phyloP scores from a whole-genome alignment of 2,797 vertebrate genomes.

The Cryptoblepharus egeriae region DNA sequence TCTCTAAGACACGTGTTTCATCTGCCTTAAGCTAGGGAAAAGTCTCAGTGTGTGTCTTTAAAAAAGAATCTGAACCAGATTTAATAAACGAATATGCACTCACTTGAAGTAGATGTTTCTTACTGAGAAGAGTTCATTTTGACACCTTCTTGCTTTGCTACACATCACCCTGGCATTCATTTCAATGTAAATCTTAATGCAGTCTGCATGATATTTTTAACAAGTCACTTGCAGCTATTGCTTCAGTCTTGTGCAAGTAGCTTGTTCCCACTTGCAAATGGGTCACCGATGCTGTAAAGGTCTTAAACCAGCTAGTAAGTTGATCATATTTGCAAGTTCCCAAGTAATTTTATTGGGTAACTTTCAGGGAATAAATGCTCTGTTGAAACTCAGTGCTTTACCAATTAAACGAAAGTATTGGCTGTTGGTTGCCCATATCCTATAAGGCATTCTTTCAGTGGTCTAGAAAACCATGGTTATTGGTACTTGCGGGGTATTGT shows the following conservation, averaged over 20 bases:
- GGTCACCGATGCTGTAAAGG: background rate
- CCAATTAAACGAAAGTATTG: background rate
- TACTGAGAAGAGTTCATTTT: background rate
- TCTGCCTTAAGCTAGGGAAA: background rate
- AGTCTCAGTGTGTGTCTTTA: too few species aligned
- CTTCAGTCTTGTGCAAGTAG: background rate
- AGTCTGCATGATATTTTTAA: background rate
- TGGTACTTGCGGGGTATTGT: too few species aligned
- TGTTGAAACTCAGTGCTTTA: background rate
- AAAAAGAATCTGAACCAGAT: too few species aligned
- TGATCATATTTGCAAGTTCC: background rate
- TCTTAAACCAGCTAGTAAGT: background rate
- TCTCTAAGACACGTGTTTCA: background rate
- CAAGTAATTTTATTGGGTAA: background rate
- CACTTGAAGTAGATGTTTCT: background rate
- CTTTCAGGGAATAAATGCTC: too few species aligned
- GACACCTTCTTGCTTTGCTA: background rate
- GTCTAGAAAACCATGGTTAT: too few species aligned
- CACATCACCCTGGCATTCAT: too few species aligned
- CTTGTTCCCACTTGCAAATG: background rate
- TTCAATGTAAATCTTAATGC: background rate
- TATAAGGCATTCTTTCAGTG: background rate
- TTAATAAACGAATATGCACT: background rate
- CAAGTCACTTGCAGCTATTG: too few species aligned
- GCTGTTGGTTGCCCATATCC: background rate